Conservation (phyloP, 2,888 invertebrate genomes). For the Drosophila dives region DNA sequence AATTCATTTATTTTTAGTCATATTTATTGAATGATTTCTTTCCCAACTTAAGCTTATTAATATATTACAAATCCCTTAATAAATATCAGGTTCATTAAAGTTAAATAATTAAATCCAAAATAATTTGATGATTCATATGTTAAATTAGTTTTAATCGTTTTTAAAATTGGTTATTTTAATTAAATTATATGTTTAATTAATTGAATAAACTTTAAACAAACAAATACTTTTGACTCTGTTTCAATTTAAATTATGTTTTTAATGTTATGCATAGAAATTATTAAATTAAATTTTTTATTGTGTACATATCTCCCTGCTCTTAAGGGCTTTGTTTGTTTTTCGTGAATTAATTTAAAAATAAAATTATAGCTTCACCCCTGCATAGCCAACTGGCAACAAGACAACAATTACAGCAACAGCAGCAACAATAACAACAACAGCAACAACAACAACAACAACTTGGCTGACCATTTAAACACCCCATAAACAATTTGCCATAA, state of each 20-base stretch:
- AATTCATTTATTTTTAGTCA: not conserved
- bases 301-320: not conserved
- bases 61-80: not conserved
- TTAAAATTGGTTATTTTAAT: too few relatives aligned
- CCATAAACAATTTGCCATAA: constrained; percentile 80
- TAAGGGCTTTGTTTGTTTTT: constrained; percentile 67
- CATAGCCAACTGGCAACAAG: constrained; percentile 38
- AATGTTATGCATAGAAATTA: not conserved
- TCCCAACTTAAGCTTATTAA: not conserved
- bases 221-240: not conserved
- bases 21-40: not conserved
- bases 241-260: not conserved
- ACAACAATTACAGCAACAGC: constrained; percentile 19
- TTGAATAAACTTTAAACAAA: not conserved
- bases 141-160: not conserved
- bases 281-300: not conserved
- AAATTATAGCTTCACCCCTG: constrained; percentile 66
- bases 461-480: constrained; percentile 74
- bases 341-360: constrained; percentile 79
- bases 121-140: not conserved
- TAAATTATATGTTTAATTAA: not conserved
- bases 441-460: constrained; percentile 25
- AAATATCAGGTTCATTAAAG: not conserved
- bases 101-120: not conserved
- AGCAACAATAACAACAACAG: constrained; percentile 24